Base-by-base conservation (phyloP, 1,140 invertebrate genomes). In the Drosophila quadrilineata region DNA sequence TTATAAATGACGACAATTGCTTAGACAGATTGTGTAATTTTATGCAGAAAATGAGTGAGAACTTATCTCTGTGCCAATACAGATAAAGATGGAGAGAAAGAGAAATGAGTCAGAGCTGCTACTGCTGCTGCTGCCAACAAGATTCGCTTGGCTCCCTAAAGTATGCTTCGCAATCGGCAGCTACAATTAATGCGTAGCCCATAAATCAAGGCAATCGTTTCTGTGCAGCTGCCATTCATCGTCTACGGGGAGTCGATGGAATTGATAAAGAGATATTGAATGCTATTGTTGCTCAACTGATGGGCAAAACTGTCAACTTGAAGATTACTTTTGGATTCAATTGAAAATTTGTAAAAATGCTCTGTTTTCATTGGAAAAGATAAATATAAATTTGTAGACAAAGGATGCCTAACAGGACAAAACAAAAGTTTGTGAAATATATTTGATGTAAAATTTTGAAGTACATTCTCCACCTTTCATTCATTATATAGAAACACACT, bases 1-100 rank as follows among this genome's bases (percentile, higher is more conserved):
- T 65, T 70, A 62, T 67, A 75, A 72, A 82, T 84, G 68, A 84
- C 29, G 49, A 73, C 64, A 73, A 64, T 82, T 84, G 73, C 74
- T 64, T 65, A 76, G 68, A 63, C 71, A 75, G 72, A 82, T 75
- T 69, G 68, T 43, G 67, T 60, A 59, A 84, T 75, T 71, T 68
- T 64, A 71, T 63, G 53, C 67, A 54, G 53, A 41, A 48, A 63
- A 67, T 71, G 58, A 17, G 28, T 33, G 64, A 33, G 69, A 58
- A 76, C 73, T 70, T 84, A 66, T 84, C n/a, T n/a, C 77, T 65
- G 64, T 62, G 54, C 73, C 79, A 67, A 75, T 72, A 62, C 58
- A 62, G 40, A 29, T 21, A 33, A 35, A 19, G 31, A 52, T n/a
- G 48, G n/a, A 26, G 50, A 36, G 53, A 31, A 21, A 48, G 46